Percentiles rank a stretch among this genome's conserved stretches.
phyloP scores from a whole-genome alignment of 2,888 invertebrate genomes.

The Dorcus hopei region DNA sequence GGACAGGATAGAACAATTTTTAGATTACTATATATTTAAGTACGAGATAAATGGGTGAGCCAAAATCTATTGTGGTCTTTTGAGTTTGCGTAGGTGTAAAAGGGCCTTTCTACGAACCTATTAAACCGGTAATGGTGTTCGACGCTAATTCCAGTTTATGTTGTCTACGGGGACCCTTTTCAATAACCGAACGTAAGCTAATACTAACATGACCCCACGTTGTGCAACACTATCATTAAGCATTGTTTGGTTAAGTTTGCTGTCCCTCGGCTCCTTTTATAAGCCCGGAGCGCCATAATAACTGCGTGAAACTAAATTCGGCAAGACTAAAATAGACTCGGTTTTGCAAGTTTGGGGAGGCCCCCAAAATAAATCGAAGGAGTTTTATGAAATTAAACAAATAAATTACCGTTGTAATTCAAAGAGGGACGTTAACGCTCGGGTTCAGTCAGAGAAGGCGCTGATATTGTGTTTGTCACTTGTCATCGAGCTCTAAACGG shows the following conservation, averaged over 20 bases:
- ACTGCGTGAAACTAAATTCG: no score
- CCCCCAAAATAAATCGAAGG: no score
- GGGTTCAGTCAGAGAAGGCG: no score
- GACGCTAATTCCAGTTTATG: constrained; percentile 37
- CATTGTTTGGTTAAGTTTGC: constrained; percentile 35
- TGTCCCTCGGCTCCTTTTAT: constrained; percentile 16
- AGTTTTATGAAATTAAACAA: no score
- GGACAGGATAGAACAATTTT: no score
- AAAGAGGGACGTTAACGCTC: no score
- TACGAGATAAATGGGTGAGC: no score
- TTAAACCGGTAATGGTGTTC: constrained; percentile 38
- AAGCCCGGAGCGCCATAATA: background rate
- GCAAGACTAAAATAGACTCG: no score
- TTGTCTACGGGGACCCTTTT: constrained; percentile 29
- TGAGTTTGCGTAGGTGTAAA: background rate
- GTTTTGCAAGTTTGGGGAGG: no score
- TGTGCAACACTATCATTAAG: constrained; percentile 42
- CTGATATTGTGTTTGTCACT: constrained; percentile 31
- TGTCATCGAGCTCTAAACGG: constrained; percentile 38
- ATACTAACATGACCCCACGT: constrained; percentile 43
- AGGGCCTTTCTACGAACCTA: constrained; percentile 24
- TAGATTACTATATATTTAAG: no score
- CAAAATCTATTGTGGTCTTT: no score
- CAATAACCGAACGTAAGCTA: constrained; percentile 42
- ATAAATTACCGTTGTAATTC: no score